These are phyloP conservation scores for Agapetus fuscipes DNA, from an alignment of 2,888 invertebrate genomes.

Conservation along the genomic window DNA sequence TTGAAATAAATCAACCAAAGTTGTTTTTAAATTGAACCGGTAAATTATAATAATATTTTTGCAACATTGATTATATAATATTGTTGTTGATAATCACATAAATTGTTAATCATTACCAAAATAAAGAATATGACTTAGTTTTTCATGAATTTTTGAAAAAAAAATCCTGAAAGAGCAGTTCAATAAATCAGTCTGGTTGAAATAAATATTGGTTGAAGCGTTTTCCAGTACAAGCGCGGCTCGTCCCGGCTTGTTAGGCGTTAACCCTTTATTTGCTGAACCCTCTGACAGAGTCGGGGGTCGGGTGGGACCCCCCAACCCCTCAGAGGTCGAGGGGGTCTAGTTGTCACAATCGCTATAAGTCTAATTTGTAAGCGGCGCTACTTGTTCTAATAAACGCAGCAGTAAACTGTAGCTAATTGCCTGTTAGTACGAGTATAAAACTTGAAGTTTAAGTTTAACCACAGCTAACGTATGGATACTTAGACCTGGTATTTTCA, in stretches of 20 bases:
- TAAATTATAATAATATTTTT: too few species aligned
- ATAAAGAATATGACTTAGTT: too few species aligned
- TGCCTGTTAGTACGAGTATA: conserved; percentile 11
- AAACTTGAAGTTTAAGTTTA: conserved; percentile 20
- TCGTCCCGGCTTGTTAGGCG: too few species aligned
- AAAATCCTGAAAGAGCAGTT: background rate
- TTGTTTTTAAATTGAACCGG: too few species aligned
- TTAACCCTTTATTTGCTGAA: background rate
- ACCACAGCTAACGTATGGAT: too few species aligned
- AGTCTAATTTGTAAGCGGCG: background rate
- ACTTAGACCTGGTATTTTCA: too few species aligned
- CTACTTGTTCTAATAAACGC: background rate
- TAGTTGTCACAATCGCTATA: background rate
- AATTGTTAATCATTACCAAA: too few species aligned
- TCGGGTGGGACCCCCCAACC: background rate
- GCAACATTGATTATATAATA: too few species aligned
- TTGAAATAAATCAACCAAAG: too few species aligned
- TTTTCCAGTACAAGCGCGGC: too few species aligned
- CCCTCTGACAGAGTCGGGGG: background rate
- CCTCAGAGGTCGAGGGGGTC: background rate
- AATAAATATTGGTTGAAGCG: background rate
- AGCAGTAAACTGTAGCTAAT: background rate
- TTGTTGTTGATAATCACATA: too few species aligned
- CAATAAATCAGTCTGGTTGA: background rate
- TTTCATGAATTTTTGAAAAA: too few species aligned